Conservation (phyloP, 2,797 vertebrate genomes). For the Sciaenops ocellatus region DNA sequence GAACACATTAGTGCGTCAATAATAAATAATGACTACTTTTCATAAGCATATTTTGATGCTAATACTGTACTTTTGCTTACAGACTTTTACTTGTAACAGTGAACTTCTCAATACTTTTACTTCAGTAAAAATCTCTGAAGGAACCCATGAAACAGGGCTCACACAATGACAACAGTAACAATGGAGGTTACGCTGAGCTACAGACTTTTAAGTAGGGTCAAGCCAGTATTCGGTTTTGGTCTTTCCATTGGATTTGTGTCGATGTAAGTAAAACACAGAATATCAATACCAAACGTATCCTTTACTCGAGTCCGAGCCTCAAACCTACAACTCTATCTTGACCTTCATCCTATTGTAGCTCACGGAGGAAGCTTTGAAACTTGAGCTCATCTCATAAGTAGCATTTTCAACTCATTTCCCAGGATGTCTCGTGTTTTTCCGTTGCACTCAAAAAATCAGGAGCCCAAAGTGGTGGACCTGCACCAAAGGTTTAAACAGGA, state of each 20-base stretch:
- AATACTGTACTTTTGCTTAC: neutral
- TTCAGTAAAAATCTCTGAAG: neutral
- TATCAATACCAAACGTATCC: neutral
- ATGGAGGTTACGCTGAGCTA: neutral
- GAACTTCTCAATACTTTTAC: neutral
- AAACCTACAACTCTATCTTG: neutral
- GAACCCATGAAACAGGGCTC: neutral
- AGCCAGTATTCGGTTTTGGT: neutral
- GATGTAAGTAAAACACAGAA: neutral
- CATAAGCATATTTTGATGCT: neutral
- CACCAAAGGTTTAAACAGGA: constrained; percentile 7
- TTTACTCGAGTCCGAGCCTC: neutral
- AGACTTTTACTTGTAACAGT: neutral
- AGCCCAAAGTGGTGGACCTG: neutral
- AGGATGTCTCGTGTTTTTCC: too few species aligned
- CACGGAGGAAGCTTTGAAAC: neutral
- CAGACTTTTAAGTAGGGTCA: neutral
- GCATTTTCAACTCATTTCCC: neutral
- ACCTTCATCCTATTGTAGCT: neutral
- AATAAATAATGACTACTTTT: neutral
- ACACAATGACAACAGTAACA: neutral
- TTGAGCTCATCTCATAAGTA: neutral
- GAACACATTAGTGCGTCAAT: neutral
- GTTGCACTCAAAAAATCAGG: neutral
- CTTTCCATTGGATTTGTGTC: neutral